Percentiles rank a stretch among this genome's conserved stretches.
These are phyloP conservation scores for Uropsilus gracilis DNA, from an alignment of 2,113 vertebrate species.

Conservation along the genomic window DNA sequence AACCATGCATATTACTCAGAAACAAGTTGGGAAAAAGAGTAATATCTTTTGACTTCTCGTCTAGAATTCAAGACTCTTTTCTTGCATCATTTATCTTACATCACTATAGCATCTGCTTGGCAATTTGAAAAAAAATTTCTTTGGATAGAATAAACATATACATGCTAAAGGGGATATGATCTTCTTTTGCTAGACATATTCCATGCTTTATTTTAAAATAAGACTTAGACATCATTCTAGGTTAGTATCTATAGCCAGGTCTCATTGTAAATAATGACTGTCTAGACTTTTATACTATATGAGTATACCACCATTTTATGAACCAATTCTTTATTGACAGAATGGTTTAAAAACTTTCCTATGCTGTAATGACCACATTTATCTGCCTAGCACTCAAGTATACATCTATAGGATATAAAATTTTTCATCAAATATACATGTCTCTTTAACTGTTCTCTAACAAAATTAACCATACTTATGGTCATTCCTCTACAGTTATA, in stretches of 20 bases:
- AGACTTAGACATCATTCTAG: background rate
- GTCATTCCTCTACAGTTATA: background rate
- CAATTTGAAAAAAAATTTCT: background rate
- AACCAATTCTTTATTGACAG: background rate
- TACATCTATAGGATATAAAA: background rate
- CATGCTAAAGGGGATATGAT: background rate
- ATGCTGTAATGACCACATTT: background rate
- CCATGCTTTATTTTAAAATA: background rate
- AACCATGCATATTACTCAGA: rapidly evolving
- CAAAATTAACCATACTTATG: background rate
- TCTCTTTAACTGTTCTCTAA: background rate
- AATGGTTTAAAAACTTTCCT: background rate
- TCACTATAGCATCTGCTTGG: background rate
- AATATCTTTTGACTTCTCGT: background rate
- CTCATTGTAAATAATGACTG: background rate
- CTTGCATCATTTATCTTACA: too few relatives aligned
- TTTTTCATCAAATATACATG: background rate
- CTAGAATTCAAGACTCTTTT: background rate
- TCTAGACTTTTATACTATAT: background rate
- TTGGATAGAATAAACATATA: background rate
- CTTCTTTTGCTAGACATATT: background rate
- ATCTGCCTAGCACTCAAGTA: background rate
- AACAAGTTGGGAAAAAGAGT: background rate
- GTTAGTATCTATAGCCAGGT: background rate
- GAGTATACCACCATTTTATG: background rate